These are phyloP conservation scores for Rhamnusium bicolor DNA, from an alignment of 2,888 invertebrate genomes.

Conservation along the genomic window DNA sequence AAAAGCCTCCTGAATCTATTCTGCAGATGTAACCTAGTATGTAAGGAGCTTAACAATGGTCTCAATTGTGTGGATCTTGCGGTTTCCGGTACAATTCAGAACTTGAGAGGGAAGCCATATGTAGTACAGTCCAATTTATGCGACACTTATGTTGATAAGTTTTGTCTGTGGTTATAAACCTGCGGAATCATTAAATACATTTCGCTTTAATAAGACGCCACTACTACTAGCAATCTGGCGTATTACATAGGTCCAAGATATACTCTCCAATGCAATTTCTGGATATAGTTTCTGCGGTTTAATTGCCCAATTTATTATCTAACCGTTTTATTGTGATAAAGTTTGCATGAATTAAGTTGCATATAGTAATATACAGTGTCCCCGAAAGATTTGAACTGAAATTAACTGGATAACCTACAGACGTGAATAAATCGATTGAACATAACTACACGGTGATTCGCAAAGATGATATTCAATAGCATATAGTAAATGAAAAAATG, in stretches of 20 bases:
- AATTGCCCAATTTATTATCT: background rate
- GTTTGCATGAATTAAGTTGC: background rate
- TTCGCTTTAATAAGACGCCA: slow-evolving; percentile 5
- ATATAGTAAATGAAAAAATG: too few species aligned
- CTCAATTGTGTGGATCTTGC: slow-evolving; percentile 64
- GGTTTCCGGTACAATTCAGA: slow-evolving; percentile 58
- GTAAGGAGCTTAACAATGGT: slow-evolving; percentile 65
- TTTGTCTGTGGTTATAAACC: slow-evolving; percentile 35
- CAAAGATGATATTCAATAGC: too few species aligned
- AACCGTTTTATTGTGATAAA: background rate
- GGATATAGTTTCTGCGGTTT: background rate
- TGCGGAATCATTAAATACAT: slow-evolving; percentile 27
- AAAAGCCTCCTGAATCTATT: slow-evolving; percentile 48
- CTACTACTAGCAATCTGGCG: background rate
- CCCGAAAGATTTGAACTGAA: background rate
- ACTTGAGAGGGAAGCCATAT: slow-evolving; percentile 43
- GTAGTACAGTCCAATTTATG: slow-evolving; percentile 42
- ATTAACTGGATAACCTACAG: too few species aligned
- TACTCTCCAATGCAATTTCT: background rate
- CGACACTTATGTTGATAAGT: slow-evolving; percentile 48
- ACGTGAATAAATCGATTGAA: too few species aligned
- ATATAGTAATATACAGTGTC: slow-evolving; percentile 2
- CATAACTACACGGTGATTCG: too few species aligned
- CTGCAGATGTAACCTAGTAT: slow-evolving; percentile 59
- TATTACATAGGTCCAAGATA: background rate